Percentiles rank a stretch among this genome's conserved stretches.
These are phyloP conservation scores for Leptopterna dolabrata DNA, from an alignment of 2,888 invertebrate species.

Conservation along the genomic window DNA sequence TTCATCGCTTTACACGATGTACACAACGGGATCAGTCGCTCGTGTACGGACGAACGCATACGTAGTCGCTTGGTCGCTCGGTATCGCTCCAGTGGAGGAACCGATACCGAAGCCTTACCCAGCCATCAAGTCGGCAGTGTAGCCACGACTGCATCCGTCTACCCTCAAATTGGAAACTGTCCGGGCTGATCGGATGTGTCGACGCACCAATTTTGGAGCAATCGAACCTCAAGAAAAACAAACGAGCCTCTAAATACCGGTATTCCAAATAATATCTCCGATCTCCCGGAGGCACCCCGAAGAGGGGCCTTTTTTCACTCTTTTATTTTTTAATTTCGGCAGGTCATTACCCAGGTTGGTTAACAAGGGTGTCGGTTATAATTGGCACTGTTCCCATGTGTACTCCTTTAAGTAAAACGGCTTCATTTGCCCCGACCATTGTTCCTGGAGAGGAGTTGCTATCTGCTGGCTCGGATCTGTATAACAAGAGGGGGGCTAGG, in stretches of 20 bases:
- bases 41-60: too few relatives aligned
- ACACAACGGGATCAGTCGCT: too few relatives aligned
- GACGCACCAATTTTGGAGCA: background rate
- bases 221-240: background rate
- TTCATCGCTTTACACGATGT: too few relatives aligned
- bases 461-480: slow-evolving; percentile 46
- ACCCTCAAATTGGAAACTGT: too few relatives aligned
- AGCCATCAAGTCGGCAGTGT: too few relatives aligned
- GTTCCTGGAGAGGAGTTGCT: slow-evolving; percentile 31
- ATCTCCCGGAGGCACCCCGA: background rate
- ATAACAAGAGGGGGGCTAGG: slow-evolving; percentile 30
- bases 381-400: slow-evolving; percentile 57
- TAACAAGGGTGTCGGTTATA: slow-evolving; percentile 57
- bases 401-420: slow-evolving; percentile 48
- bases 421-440: slow-evolving; percentile 51
- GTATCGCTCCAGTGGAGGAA: too few relatives aligned
- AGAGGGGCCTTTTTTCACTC: background rate
- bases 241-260: background rate
- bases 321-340: slow-evolving; percentile 43
- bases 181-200: background rate
- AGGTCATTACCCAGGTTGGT: slow-evolving; percentile 47
- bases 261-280: background rate
- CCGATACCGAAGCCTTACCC: too few relatives aligned
- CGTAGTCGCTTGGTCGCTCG: too few relatives aligned
- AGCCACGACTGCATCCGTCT: too few relatives aligned